These are phyloP conservation scores for Aphis gossypii DNA, from an alignment of 1,140 invertebrate genomes.

Conservation along the genomic window DNA sequence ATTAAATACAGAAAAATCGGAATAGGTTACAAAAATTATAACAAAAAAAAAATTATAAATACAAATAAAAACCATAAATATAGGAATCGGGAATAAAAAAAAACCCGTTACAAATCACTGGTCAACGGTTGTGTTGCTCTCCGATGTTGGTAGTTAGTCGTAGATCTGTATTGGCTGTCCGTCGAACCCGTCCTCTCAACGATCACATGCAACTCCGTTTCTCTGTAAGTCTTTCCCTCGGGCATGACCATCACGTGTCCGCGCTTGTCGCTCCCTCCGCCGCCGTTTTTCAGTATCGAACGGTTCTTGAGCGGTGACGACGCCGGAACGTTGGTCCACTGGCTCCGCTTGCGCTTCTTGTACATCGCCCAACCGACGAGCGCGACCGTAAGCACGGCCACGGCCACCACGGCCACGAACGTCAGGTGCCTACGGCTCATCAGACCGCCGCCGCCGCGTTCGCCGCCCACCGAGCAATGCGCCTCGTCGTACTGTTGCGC, in stretches of 20 bases:
- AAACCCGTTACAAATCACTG: conserved; percentile 44
- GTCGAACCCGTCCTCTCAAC: conserved; percentile 78
- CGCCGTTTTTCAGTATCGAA: not conserved
- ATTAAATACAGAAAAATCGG: not conserved
- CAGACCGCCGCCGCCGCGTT: conserved; percentile 61
- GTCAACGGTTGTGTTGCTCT: conserved; percentile 42
- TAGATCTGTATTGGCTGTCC: conserved; percentile 19
- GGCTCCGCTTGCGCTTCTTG: conserved; percentile 62
- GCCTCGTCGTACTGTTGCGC: conserved; percentile 37
- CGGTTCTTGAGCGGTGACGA: conserved; percentile 62
- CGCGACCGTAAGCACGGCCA: conserved; percentile 61
- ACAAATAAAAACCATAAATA: not conserved
- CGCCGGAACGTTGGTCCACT: conserved; percentile 66
- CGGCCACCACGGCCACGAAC: conserved; percentile 48
- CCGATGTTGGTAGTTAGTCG: conserved; percentile 9
- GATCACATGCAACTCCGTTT: conserved; percentile 84
- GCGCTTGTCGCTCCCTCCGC: conserved; percentile 33
- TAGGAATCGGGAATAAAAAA: not conserved
- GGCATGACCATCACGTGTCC: conserved; percentile 72
- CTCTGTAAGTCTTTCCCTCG: conserved; percentile 76
- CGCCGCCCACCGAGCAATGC: conserved; percentile 28
- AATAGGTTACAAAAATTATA: not conserved
- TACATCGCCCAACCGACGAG: conserved; percentile 63
- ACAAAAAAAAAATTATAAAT: not conserved
- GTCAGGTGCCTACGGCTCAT: conserved; percentile 63